A percentile compares a stretch with the other conserved stretches of the same genome.
phyloP scores from a whole-genome alignment of 2,113 vertebrate species.

The Orycteropus afer region DNA sequence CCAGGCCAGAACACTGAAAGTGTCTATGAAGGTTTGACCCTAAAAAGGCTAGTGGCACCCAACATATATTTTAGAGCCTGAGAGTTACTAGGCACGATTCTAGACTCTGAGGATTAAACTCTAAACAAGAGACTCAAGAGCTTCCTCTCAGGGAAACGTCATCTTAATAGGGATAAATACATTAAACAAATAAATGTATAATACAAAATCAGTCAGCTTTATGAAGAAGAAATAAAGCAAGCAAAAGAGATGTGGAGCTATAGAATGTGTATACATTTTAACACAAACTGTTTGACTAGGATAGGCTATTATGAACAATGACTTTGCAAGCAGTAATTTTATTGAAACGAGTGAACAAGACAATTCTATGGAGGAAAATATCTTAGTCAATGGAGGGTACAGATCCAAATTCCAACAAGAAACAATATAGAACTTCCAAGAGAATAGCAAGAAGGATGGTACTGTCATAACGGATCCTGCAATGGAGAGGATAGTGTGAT shows the following conservation, averaged over 20 bases:
- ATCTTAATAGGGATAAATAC: not conserved
- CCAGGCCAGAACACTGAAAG: not conserved
- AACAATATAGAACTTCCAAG: not conserved
- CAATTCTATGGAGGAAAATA: not conserved
- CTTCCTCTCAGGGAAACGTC: not conserved
- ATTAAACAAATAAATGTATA: not conserved
- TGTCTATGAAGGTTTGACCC: not conserved
- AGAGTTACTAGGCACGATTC: not conserved
- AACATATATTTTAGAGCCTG: not conserved
- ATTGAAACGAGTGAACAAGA: not conserved
- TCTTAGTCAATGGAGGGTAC: not conserved
- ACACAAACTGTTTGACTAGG: not conserved
- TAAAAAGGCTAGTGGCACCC: not conserved
- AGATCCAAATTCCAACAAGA: not conserved
- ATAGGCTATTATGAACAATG: not conserved
- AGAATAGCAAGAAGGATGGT: not conserved
- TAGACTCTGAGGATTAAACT: not conserved
- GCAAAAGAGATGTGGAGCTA: not conserved
- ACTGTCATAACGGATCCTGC: not conserved
- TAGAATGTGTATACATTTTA: not conserved
- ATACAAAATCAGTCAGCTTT: not conserved
- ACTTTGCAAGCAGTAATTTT: not conserved
- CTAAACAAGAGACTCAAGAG: not conserved
- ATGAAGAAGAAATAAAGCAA: not conserved
- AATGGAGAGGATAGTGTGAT: not conserved